Evolutionary conservation across 2,888 invertebrate genomes (phyloP), one percentile per base, ranked within the genome.

Genomic region (Pseudococcus longispinus): DNA sequence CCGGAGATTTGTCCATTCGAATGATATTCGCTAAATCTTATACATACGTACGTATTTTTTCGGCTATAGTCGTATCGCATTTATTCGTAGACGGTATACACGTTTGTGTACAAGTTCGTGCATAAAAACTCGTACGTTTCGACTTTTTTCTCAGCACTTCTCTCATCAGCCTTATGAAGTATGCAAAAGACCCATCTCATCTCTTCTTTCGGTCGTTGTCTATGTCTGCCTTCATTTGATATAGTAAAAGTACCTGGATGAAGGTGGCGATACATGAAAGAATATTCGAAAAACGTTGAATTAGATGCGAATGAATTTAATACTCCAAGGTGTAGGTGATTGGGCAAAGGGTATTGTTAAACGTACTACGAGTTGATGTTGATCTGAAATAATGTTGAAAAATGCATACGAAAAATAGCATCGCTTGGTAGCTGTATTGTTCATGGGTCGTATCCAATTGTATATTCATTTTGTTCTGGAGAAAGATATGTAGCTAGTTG

Each of bases 1-100:
- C 70, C 11, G 15, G 70, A 70, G 70, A 70, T 70, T 70, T 29
- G 70, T 29, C 70, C 70, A 29, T 70, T 70, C 70, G 70, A 70
- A 70, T 70, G 70, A 29, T 70, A 70, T 70, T 29, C 70, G 70
- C 70, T 70, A 70, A 70, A 70, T 70, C 70, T 70, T 70, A 29
- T 29, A 70, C 65, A n/a, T n/a, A n/a, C n/a, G 23, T 65, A 26
- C 26, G 23, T 5, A 26, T 26, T 26, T 65, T 65, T 65, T 26
- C 2, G 26, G 65, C 32, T 32, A 11, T 65, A 65, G 26, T 65
- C 9, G 26, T 15, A 23, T 9, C 11, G 3, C 26, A 18, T 26
- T 65, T 37, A 37, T n/a, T n/a, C 37, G 37, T 37, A 37, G 9
- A 37, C 37, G 37, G 37, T 37, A 37, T 37, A n/a, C n/a, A n/a